Conservation (phyloP, 2,797 vertebrate species). For the Lutjanus campechanus region DNA sequence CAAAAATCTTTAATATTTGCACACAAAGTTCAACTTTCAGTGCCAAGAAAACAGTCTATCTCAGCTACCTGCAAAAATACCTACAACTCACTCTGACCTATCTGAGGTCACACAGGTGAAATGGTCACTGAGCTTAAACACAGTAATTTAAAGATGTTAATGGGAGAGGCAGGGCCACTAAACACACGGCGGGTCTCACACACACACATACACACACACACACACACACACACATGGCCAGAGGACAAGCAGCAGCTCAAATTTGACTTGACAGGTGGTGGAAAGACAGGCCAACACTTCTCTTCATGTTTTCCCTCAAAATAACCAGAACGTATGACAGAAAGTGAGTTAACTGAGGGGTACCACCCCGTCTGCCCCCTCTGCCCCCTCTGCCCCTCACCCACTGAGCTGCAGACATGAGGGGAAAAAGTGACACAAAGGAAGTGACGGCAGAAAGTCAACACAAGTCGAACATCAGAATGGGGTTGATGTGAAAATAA, state of each 20-base stretch:
- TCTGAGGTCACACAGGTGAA: constrained; percentile 61
- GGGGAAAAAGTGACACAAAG: constrained; percentile 66
- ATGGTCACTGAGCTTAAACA: constrained; percentile 59
- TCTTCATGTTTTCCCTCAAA: constrained; percentile 27
- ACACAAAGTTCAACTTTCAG: constrained; percentile 1
- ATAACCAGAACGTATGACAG: constrained; percentile 35
- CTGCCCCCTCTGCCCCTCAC: constrained; percentile 21
- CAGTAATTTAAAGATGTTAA: constrained; percentile 61
- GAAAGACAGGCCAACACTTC: constrained; percentile 34
- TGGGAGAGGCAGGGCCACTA: constrained; percentile 53
- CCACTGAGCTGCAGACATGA: constrained; percentile 22
- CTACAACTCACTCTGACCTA: neutral
- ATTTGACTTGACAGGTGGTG: constrained; percentile 47
- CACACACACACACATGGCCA: constrained; percentile 13
- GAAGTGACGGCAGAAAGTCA: constrained; percentile 65
- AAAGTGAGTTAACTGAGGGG: neutral
- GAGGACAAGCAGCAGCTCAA: constrained; percentile 31
- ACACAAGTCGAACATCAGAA: constrained; percentile 33
- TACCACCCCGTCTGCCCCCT: neutral
- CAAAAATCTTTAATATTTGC: neutral
- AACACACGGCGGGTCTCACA: constrained; percentile 35
- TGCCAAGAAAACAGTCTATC: neutral
- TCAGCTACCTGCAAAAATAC: neutral
- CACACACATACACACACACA: constrained; percentile 23
- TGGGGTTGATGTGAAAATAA: neutral